Conservation (phyloP, 2,797 vertebrate species). For the Gephyroberyx darwinii region DNA sequence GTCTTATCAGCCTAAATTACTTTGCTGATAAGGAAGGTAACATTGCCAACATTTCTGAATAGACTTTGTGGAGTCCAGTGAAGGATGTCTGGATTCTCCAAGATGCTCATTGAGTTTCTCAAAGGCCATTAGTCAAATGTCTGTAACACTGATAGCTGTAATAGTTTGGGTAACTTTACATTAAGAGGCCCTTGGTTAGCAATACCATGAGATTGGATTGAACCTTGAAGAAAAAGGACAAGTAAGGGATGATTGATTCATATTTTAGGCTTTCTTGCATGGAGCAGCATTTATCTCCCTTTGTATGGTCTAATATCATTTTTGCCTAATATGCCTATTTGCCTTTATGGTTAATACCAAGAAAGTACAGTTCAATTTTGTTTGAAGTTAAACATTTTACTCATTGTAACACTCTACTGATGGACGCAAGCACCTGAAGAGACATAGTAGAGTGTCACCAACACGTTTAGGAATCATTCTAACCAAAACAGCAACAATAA, state of each 20-base stretch:
- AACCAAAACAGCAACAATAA: constrained; percentile 3
- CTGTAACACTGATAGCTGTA: constrained; percentile 27
- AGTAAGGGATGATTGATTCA: too few relatives aligned
- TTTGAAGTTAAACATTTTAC: constrained; percentile 13
- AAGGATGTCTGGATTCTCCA: too few relatives aligned
- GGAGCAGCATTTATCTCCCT: too few relatives aligned
- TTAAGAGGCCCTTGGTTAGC: constrained; percentile 41
- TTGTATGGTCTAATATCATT: too few relatives aligned
- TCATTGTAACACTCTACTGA: neutral
- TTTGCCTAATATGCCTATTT: neutral
- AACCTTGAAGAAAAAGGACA: too few relatives aligned
- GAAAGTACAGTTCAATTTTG: neutral
- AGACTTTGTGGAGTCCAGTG: neutral
- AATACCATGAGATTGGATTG: constrained; percentile 7
- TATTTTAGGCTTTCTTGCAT: too few relatives aligned
- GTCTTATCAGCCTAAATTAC: too few relatives aligned
- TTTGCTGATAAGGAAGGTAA: neutral
- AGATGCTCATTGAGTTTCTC: neutral
- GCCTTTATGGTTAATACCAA: neutral
- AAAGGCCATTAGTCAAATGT: constrained; percentile 58
- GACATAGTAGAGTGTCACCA: constrained; percentile 7
- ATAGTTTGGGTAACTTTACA: constrained; percentile 43
- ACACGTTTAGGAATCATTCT: constrained; percentile 15
- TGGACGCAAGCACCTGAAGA: neutral
- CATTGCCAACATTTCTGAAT: neutral